Base-by-base conservation (phyloP, 64 coral and sea anemone genomes). In the Stichodactyla mertensii region DNA sequence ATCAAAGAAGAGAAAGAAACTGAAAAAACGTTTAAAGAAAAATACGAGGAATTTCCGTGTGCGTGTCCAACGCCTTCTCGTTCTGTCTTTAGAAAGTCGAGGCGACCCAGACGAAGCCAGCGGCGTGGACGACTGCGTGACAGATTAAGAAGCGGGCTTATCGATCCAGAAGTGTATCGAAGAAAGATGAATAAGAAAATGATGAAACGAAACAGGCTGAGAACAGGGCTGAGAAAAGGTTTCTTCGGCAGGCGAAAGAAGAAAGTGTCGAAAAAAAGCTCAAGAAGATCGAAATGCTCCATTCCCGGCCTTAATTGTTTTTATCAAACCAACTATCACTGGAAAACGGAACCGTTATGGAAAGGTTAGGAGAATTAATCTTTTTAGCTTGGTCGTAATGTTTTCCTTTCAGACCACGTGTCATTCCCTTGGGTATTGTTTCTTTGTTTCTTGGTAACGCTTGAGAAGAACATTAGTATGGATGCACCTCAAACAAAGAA, bases 241-340 rank as follows among this genome's bases (percentile, higher is more conserved):
- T 74, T 74, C 4, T 16, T 9, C 28, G 31, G 28, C 4, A 64
- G 14, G 36, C 45, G 53, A 18, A 89, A 84, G 54, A 79, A 23
- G 36, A 61, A 71, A 18, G 79, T n/a, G 24, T 92, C 61, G 55
- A 98, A 92, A 80, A 83, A 83, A 26, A 93, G 86, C 36, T 71
- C 83, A 2, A 31, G 85, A 53, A 71, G 88, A 20, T 83, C 81
- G 61, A 92, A 88, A 52, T 98, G 96, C 83, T 70, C 84, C 12
- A 51, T 69, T 20, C 71, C 71, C 1, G 96, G 96, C 18, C 24
- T 98, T 31, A 98, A 89, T 10, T 98, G 96, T 14, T 98, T 95
- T 86, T 64, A 92, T 14, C 93, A 98, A 15, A 90, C 93, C 6
- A 84, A 95, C 14, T 14, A 92, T 86, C 96, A 98, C 71, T 98